Evolutionary conservation across 2,113 vertebrate genomes (phyloP), one percentile per base, ranked within the genome.

Genomic region (Lasiurus cinereus): DNA sequence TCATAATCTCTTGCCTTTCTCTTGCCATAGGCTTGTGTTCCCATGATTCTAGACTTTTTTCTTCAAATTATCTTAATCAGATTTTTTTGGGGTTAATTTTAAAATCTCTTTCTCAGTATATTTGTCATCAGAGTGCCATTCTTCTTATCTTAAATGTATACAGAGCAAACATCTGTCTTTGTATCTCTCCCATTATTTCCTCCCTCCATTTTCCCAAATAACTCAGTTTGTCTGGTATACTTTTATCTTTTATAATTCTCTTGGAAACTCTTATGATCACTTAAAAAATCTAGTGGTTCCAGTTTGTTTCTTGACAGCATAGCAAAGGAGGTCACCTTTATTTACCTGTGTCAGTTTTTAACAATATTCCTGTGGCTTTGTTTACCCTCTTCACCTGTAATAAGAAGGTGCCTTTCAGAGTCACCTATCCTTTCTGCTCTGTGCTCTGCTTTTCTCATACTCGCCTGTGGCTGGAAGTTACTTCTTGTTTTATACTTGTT

Each of bases 21-120:
- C 90, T 87, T 96, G 48, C 5, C 39, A 46, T 31, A 93, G 80
- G 56, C 33, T 78, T 66, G 13, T 77, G 22, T 93, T 79, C n/a
- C 79, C 13, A 2, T 62, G 64, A 39, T 59, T 93, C 52, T 67
- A 22, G 52, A 56, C 43, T 78, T 90, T 62, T 77, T 94, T 94
- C 31, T 86, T 56, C n/a, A 56, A 16, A 39, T 93, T 62, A 48
- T 86, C 18, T 72, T 39, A 54, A 33, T 88, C 14, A 52, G 36
- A 66, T 15, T 6, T 16, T n/a, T 83, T 83, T 62, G 50, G 50
- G 46, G 83, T 86, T 62, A 21, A 73, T 78, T 91, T 70, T 46
- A 46, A 73, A 8, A 52, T 74, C 21, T 77, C 16, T 95, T 88
- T 83, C 9, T 29, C 50, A 50, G 29, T 54, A 5, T 80, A 66